A percentile compares a stretch with the other conserved stretches of the same genome.
Conservation (phyloP, 1,140 invertebrate genomes). For the Caenorhabditis briggsae region DNA sequence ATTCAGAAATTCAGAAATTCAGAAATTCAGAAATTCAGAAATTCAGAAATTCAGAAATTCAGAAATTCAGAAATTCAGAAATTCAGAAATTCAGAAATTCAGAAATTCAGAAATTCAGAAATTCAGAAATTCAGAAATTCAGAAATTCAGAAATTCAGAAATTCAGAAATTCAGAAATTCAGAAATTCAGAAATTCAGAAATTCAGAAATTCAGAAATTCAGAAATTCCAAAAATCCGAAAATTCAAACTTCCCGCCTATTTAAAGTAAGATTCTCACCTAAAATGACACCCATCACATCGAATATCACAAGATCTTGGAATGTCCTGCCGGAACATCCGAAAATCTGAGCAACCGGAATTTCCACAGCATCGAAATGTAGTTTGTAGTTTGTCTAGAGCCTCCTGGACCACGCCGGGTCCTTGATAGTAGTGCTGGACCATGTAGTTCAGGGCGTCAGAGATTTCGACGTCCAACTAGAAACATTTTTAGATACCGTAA, state of each 20-base stretch:
- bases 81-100: no score
- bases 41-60: no score
- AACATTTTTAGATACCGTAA: background rate
- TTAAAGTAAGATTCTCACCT: background rate
- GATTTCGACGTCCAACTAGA: conserved; percentile 76
- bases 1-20: no score
- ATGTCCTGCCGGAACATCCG: conserved; percentile 76
- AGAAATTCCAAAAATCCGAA: no score
- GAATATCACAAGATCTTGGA: conserved; percentile 75
- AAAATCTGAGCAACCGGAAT: conserved; percentile 77
- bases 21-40: no score
- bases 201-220: no score
- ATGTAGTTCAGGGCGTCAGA: conserved; percentile 77
- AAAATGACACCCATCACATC: conserved; percentile 78
- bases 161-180: no score
- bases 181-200: no score
- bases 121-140: no score
- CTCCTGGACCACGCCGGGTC: conserved; percentile 75
- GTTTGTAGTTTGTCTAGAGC: conserved; percentile 74
- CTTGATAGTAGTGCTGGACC: conserved; percentile 78
- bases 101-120: no score
- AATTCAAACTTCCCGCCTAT: background rate
- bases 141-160: no score
- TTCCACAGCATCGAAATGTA: conserved; percentile 77
- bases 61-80: no score